phyloP scores from a whole-genome alignment of 2,113 vertebrate species.

The Chelonoidis abingdonii region DNA sequence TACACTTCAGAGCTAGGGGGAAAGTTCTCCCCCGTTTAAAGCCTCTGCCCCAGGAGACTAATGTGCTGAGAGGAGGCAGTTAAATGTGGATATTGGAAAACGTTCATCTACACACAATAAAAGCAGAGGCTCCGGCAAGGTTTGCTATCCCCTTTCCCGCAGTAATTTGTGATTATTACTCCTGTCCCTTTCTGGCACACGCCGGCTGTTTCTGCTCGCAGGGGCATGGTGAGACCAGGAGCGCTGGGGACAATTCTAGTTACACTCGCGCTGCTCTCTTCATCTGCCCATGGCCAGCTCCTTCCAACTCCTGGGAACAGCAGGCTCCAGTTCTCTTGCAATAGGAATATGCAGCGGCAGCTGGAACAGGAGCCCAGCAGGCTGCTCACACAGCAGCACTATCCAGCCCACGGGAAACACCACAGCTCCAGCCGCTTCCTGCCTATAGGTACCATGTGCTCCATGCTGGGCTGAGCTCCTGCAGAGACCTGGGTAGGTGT shows the following conservation, averaged over 20 bases:
- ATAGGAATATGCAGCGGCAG: neutral
- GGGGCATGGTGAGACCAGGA: neutral
- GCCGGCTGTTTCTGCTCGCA: neutral
- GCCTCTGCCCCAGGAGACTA: accelerated
- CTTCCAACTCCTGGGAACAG: neutral
- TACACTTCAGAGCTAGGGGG: neutral
- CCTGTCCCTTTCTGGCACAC: accelerated
- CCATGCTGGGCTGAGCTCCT: neutral
- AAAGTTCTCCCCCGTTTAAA: accelerated
- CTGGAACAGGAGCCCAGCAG: neutral
- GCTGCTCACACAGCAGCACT: neutral
- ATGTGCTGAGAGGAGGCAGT: neutral
- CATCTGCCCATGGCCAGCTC: neutral
- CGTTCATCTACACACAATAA: accelerated
- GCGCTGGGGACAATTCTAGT: neutral
- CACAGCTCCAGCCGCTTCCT: neutral
- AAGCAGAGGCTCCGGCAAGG: neutral
- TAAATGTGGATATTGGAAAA: neutral
- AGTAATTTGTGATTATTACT: neutral
- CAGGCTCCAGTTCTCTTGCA: neutral
- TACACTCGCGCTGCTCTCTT: neutral
- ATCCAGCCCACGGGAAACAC: accelerated
- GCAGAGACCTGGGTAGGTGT: neutral
- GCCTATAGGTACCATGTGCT: neutral
- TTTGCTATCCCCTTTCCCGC: neutral